Percentiles rank a stretch among this genome's conserved stretches.
phyloP scores from a whole-genome alignment of 2,113 vertebrate species.

The Antechinus flavipes region DNA sequence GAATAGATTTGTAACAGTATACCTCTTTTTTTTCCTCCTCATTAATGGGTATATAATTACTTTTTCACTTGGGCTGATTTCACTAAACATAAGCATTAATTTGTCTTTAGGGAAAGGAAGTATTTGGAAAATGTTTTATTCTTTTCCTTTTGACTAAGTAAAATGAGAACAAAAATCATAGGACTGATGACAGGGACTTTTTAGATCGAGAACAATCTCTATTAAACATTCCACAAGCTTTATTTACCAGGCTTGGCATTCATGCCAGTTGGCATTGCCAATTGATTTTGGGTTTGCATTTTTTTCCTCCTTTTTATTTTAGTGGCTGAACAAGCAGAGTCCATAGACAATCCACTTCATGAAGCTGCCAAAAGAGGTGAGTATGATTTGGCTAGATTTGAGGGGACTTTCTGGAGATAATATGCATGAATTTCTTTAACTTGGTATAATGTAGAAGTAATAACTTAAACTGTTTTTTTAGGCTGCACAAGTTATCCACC shows the following conservation, averaged over 20 bases:
- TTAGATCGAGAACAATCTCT: background rate
- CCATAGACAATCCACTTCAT: constrained; percentile 97
- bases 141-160: background rate
- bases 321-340: constrained; percentile 97
- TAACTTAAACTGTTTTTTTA: constrained; percentile 20
- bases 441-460: constrained; percentile 14
- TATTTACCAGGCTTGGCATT: background rate
- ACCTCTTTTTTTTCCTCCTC: background rate
- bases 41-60: constrained; percentile 29
- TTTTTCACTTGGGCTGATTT: constrained; percentile 48
- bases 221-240: background rate
- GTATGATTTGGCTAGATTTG: constrained; percentile 56
- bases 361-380: constrained; percentile 98
- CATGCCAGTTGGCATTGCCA: background rate
- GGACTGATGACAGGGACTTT: background rate
- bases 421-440: constrained; percentile 38
- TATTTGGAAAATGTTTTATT: constrained; percentile 27
- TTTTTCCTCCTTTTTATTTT: constrained; percentile 73
- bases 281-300: background rate
- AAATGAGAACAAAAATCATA: background rate
- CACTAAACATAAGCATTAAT: constrained; percentile 23
- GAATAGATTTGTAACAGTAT: background rate
- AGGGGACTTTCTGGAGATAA: background rate
- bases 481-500: constrained; percentile 17
- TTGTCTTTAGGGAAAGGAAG: constrained; percentile 19